Conservation (phyloP, 2,797 vertebrate species). For the Phataginus tetradactyla region DNA sequence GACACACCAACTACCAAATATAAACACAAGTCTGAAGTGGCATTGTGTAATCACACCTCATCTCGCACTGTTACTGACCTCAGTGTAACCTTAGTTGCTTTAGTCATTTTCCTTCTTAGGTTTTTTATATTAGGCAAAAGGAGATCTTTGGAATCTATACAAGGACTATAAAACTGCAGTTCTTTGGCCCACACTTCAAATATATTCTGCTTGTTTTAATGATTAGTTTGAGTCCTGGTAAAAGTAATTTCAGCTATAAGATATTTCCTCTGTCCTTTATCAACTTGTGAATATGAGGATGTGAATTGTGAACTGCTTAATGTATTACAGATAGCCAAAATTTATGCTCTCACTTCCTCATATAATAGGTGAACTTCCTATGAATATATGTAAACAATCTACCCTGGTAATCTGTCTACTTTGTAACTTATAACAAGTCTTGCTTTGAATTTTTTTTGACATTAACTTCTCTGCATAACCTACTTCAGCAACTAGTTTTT, state of each 20-base stretch:
- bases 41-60: background rate
- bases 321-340: background rate
- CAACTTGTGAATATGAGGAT: background rate
- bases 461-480: background rate
- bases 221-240: background rate
- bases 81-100: background rate
- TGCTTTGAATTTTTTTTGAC: constrained; percentile 10
- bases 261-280: background rate
- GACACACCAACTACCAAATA: background rate
- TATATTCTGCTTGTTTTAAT: constrained; percentile 26
- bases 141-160: background rate
- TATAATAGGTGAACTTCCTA: background rate
- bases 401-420: background rate
- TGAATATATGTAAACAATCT: background rate
- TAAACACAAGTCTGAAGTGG: background rate
- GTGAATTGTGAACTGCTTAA: background rate
- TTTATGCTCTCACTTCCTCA: background rate
- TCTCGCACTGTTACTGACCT: background rate
- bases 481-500: background rate
- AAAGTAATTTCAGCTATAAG: background rate
- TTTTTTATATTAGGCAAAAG: background rate
- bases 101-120: background rate
- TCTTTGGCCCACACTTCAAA: background rate
- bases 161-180: background rate
- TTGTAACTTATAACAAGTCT: background rate